These are phyloP conservation scores for Carterocephalus palaemon DNA, from an alignment of 2,888 invertebrate genomes.

Conservation along the genomic window DNA sequence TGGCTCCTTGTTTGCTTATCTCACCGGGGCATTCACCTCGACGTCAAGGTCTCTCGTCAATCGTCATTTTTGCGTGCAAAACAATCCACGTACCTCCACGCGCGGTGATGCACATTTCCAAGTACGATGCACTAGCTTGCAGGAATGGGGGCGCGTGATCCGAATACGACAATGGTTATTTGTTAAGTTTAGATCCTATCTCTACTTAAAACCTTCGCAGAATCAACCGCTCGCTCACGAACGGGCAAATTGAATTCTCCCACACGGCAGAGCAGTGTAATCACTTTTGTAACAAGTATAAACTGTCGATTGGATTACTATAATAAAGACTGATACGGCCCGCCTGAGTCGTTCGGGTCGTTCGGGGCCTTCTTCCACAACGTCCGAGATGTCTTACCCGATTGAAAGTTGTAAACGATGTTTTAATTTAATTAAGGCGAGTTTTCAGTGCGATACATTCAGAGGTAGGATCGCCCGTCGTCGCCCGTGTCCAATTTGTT, in stretches of 20 bases:
- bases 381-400: constrained; percentile 11
- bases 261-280: constrained; percentile 40
- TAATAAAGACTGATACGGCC: constrained; percentile 14
- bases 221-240: constrained; percentile 54
- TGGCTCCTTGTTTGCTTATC: constrained; percentile 48
- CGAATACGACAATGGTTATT: constrained; percentile 59
- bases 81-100: constrained; percentile 61
- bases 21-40: constrained; percentile 60
- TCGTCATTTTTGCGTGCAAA: constrained; percentile 59
- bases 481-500: constrained; percentile 38
- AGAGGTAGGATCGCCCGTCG: constrained; percentile 4
- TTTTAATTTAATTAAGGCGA: constrained; percentile 4
- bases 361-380: not conserved
- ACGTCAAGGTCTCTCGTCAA: constrained; percentile 56
- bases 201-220: constrained; percentile 48
- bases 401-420: constrained; percentile 5
- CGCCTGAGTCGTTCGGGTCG: constrained; percentile 9
- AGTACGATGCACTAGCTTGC: constrained; percentile 70
- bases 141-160: constrained; percentile 70
- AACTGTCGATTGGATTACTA: constrained; percentile 18
- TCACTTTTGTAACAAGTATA: constrained; percentile 48
- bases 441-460: constrained; percentile 6
- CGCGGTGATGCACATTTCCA: constrained; percentile 60
- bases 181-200: constrained; percentile 59
- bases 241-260: constrained; percentile 63